Evolutionary conservation across 2,797 vertebrate species (phyloP).

Genomic region (Austrolebias charrua): DNA sequence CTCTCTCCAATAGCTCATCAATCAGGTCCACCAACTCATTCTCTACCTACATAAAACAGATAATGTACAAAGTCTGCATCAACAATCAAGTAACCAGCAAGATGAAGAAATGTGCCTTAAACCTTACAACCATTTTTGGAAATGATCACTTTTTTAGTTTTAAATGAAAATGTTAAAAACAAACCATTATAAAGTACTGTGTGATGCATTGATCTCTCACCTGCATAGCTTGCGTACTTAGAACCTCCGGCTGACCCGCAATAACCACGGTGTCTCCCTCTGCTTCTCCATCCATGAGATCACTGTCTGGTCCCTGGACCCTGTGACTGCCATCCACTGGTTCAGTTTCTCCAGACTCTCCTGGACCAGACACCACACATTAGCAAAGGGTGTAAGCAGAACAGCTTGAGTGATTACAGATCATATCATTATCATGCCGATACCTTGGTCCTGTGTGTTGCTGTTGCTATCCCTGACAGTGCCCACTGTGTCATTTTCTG

Average conservation of each 20-base stretch:
- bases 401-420: background rate
- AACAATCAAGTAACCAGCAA: background rate
- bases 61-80: slow-evolving; percentile 3
- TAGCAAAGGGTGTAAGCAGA: slow-evolving; percentile 9
- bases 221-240: slow-evolving; percentile 96
- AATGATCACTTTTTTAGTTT: background rate
- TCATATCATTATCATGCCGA: background rate
- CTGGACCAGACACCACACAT: slow-evolving; percentile 66
- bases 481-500: slow-evolving; percentile 88
- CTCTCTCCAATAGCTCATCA: slow-evolving; percentile 92
- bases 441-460: slow-evolving; percentile 91
- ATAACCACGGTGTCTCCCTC: slow-evolving; percentile 92
- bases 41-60: slow-evolving; percentile 82
- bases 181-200: background rate
- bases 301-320: slow-evolving; percentile 86
- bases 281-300: slow-evolving; percentile 94
- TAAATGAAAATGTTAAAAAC: background rate
- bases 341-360: slow-evolving; percentile 88
- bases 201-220: slow-evolving; percentile 61
- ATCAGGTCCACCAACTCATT: slow-evolving; percentile 96
- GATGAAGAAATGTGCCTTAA: background rate
- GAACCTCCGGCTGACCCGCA: slow-evolving; percentile 91
- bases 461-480: slow-evolving; percentile 86
- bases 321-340: slow-evolving; percentile 88
- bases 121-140: background rate